Evolutionary conservation across 2,113 vertebrate species (phyloP), one percentile per base, ranked within the genome.

Genomic region (Haemorhous mexicanus): DNA sequence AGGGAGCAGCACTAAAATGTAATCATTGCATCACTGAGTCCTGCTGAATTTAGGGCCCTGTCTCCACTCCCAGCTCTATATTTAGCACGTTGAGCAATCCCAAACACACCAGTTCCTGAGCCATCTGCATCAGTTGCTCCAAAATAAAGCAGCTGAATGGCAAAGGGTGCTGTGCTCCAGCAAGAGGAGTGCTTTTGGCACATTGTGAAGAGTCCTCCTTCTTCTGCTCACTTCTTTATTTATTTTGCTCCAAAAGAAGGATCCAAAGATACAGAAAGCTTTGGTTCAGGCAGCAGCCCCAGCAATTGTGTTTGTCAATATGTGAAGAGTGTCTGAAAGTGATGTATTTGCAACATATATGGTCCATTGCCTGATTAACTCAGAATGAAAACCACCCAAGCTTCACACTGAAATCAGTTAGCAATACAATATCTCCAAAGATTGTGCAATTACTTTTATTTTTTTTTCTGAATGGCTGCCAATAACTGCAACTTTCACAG

Each of bases 401-500:
- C 95, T 97, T 94, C 7, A 8, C 56, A 13, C 92, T 95, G 77
- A 95, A 96, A 96, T 97, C 97, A 97, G 96, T 97, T 96, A 95
- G 95, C 95, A 95, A 96, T 92, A 97, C 95, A 95, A 84, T 96
- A 94, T 95, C 95, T 92, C 90, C 94, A 95, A 97, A 97, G 96
- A 96, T 72, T 84, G 94, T 90, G 96, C 94, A 98, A 98, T 97
- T 97, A 97, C 96, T 97, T 97, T 91, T 93, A 46, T 95, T 97
- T 97, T 96, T 93, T 93, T 94, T 94, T 94, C 87, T 97, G 97
- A 97, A 96, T 94, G 92, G 91, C 90, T 97, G 97, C 97, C 97
- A 97, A 98, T 98, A 97, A 97, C 94, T 94, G 96, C 96, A 95
- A 97, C 94, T 97, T 98, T 97, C 97, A 97, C 87, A 96, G 96